Base-by-base conservation (phyloP, 2,888 invertebrate species). In the Cryptosula pallasiana region DNA sequence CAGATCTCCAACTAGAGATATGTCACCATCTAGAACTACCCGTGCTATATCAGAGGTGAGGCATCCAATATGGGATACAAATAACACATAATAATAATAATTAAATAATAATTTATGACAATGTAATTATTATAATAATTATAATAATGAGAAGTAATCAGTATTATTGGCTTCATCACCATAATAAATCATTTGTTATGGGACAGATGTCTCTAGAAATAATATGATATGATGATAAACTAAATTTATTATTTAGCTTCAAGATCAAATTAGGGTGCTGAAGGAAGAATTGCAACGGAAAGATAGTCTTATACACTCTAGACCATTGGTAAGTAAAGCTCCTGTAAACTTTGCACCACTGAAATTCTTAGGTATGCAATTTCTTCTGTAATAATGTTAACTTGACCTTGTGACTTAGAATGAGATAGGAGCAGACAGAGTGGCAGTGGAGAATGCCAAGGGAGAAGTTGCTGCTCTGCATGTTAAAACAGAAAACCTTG, bases 271-370 rank as follows among this genome's bases (percentile, higher is more conserved):
- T 25, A 79, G 76, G 73, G 58, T 77, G n/a, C 78, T 79, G 71
- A 80, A 78, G 76, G 82, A 81, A 55, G 84, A 84, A 74, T 72
- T 83, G 29, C 79, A 78, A 58, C 83, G 81, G 74, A 83, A 82
- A 77, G 84, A 84, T 76, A 74, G 78, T 23, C 76, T 84, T 20
- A 83, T 84, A 13, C 57, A n/a, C 20, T 57, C 57, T 16, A 57
- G 57, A 25, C 20, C 20, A 16, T 25, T 57, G 57, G 57, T 57
- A 57, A 57, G 57, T 57, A 9, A n/a, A n/a, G n/a, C n/a, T n/a
- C n/a, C n/a, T n/a, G n/a, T n/a, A n/a, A n/a, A n/a, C n/a, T n/a
- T n/a, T n/a, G n/a, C n/a, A n/a, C n/a, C n/a, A n/a, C n/a, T n/a
- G n/a, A n/a, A n/a, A n/a, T n/a, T n/a, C n/a, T n/a, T n/a, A n/a